Conservation (phyloP, 2,888 invertebrate species). For the Leucophenga maculata region DNA sequence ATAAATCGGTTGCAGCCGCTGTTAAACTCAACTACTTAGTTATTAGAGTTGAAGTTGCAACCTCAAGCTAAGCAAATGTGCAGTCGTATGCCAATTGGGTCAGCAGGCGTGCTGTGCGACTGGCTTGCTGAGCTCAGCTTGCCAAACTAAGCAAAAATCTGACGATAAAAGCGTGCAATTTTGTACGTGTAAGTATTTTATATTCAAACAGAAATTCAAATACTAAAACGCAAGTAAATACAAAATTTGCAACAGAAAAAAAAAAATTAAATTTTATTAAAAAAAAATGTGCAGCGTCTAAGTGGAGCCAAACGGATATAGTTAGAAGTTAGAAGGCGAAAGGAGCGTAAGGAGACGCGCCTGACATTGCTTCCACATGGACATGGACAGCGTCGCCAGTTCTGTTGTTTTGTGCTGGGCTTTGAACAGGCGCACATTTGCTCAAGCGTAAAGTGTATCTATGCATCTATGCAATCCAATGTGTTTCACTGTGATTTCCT, state of each 20-base stretch:
- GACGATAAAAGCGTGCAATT: neutral
- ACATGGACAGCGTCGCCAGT: neutral
- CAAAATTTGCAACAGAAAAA: slow-evolving; percentile 23
- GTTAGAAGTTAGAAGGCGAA: neutral
- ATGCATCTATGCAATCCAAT: neutral
- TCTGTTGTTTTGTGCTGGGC: neutral
- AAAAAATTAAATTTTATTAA: no score
- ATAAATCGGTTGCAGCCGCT: neutral
- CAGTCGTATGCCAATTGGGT: slow-evolving; percentile 59
- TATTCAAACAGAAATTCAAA: slow-evolving; percentile 24
- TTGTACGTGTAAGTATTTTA: neutral
- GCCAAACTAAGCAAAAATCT: slow-evolving; percentile 38
- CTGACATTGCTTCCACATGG: no score
- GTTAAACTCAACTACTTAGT: neutral
- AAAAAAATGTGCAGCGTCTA: slow-evolving; percentile 27
- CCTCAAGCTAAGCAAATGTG: slow-evolving; percentile 42
- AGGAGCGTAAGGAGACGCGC: no score
- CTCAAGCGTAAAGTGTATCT: slow-evolving; percentile 14
- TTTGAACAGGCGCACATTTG: neutral
- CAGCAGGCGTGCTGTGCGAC: slow-evolving; percentile 56
- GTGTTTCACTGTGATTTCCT: no score
- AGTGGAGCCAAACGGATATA: neutral
- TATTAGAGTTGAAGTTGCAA: neutral
- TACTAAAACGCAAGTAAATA: slow-evolving; percentile 18
- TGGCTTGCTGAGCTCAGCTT: slow-evolving; percentile 38